Evolutionary conservation across 1,140 invertebrate species (phyloP).

Genomic region (Drosophila equinoxialis): DNA sequence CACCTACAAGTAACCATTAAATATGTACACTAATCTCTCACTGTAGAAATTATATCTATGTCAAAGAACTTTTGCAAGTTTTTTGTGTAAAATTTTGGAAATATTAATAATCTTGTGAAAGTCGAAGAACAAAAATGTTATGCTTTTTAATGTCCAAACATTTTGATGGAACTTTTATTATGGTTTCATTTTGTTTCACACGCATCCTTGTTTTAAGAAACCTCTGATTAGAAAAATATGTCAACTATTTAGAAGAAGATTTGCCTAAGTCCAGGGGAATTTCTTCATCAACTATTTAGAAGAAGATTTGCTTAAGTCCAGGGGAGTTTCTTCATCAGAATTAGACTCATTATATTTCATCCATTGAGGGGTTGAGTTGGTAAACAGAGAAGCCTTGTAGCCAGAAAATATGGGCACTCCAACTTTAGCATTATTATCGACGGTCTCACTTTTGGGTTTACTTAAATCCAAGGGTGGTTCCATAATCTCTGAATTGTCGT

Average conservation of each 20-base stretch:
- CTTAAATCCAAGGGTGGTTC: conserved; percentile 39
- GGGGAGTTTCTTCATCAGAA: neutral
- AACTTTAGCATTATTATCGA: neutral
- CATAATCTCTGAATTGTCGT: conserved; percentile 25
- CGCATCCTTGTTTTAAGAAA: too few relatives aligned
- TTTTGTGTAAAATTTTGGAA: too few relatives aligned
- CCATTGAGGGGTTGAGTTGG: neutral
- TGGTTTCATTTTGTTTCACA: too few relatives aligned
- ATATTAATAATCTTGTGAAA: too few relatives aligned
- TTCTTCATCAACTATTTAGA: neutral
- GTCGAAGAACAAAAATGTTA: too few relatives aligned
- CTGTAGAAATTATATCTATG: conserved; percentile 13
- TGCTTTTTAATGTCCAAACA: too few relatives aligned
- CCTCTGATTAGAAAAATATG: neutral
- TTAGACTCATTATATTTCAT: neutral
- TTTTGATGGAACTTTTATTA: too few relatives aligned
- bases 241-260: neutral
- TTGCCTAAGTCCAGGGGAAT: conserved; percentile 26
- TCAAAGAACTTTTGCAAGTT: too few relatives aligned
- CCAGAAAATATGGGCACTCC: neutral
- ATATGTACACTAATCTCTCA: conserved; percentile 19
- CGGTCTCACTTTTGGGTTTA: conserved; percentile 3
- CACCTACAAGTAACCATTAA: conserved; percentile 15
- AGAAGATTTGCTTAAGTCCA: too few relatives aligned
- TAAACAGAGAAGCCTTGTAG: neutral